These are phyloP conservation scores for Paramormyrops hopkinsi DNA, from an alignment of 2,797 vertebrate species.

Conservation along the genomic window DNA sequence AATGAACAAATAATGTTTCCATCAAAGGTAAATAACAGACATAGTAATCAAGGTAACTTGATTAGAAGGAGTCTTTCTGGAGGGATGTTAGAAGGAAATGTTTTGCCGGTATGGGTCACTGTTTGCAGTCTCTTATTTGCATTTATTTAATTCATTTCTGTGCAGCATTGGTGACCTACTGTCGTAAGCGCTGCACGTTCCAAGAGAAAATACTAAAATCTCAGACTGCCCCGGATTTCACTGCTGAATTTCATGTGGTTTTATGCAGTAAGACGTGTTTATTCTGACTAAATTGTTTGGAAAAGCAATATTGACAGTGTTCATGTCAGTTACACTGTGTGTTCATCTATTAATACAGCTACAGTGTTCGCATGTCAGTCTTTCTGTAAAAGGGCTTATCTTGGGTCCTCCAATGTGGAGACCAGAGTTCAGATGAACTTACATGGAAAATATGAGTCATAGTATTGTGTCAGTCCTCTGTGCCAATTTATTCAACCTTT, in stretches of 20 bases:
- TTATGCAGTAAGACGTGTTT: background rate
- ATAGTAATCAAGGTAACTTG: background rate
- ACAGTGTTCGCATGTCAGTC: background rate
- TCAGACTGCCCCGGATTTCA: background rate
- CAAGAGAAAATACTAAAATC: background rate
- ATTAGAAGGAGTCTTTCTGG: background rate
- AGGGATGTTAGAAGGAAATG: background rate
- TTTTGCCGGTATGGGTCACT: background rate
- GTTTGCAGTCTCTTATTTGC: background rate
- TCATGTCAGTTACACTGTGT: background rate
- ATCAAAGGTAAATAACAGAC: background rate
- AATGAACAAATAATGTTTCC: background rate
- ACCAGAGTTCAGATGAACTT: background rate
- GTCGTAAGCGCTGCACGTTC: background rate
- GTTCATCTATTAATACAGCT: background rate
- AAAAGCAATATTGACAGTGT: background rate
- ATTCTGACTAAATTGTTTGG: background rate
- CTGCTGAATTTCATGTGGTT: background rate
- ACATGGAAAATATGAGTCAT: slow-evolving; percentile 15
- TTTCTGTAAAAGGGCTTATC: background rate
- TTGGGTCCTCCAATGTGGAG: background rate
- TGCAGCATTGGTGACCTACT: background rate
- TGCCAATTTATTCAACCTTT: slow-evolving; percentile 4
- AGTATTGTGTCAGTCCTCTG: background rate
- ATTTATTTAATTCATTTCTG: background rate